These are phyloP conservation scores for Fulmarus glacialis DNA, from an alignment of 2,113 vertebrate species.

Conservation along the genomic window DNA sequence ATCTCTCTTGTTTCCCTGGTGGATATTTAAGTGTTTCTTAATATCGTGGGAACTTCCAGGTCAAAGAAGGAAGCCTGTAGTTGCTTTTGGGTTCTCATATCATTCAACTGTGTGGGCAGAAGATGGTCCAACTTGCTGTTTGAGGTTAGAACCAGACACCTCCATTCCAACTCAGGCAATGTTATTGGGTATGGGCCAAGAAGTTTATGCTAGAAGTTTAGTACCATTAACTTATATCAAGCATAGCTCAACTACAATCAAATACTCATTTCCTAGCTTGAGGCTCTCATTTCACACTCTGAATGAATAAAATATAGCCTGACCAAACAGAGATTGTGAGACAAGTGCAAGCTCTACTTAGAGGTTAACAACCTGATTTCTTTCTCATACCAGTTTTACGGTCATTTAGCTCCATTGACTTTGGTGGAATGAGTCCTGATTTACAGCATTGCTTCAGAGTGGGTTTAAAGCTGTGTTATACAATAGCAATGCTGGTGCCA, in stretches of 20 bases:
- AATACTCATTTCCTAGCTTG: not conserved
- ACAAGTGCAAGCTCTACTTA: not conserved
- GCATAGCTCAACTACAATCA: not conserved
- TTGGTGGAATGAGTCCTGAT: conserved; percentile 28
- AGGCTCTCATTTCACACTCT: not conserved
- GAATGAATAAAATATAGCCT: not conserved
- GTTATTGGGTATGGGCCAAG: not conserved
- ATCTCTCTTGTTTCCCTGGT: not conserved
- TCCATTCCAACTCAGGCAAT: not conserved
- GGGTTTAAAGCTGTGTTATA: not conserved
- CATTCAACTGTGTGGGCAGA: not conserved
- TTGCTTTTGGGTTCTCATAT: not conserved
- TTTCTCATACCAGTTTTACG: conserved; percentile 3
- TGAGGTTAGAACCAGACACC: not conserved
- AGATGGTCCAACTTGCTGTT: not conserved
- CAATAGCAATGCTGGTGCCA: not conserved
- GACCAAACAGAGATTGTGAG: not conserved
- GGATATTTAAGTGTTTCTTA: not conserved
- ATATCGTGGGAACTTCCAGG: not conserved
- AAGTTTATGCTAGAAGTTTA: not conserved
- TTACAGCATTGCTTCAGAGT: not conserved
- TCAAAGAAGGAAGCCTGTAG: not conserved
- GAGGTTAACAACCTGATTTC: conserved; percentile 25
- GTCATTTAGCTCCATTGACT: conserved; percentile 38
- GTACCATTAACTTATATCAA: not conserved